These are phyloP conservation scores for Ditylenchus dipsaci DNA, from an alignment of 1,140 invertebrate species.

Conservation along the genomic window DNA sequence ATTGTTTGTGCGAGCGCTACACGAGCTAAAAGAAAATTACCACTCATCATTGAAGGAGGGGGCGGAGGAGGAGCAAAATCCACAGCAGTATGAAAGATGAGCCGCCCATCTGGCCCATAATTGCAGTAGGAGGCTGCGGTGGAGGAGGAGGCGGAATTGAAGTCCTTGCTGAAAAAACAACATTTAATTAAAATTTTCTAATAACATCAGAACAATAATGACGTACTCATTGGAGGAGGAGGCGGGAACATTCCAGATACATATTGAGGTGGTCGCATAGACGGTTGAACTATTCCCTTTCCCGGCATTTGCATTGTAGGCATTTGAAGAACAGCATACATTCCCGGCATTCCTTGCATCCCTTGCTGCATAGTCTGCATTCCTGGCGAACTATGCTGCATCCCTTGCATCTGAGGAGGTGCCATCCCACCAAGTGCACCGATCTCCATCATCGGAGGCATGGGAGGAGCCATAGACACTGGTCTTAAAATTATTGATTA, in stretches of 20 bases:
- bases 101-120: neutral
- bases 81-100: constrained; percentile 24
- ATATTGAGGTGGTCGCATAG: constrained; percentile 26
- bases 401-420: constrained; percentile 18
- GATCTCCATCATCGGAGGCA: constrained; percentile 10
- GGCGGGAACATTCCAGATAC: constrained; percentile 26
- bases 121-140: constrained; percentile 33
- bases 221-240: constrained; percentile 16
- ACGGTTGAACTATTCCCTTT: constrained; percentile 15
- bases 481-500: constrained; percentile 2
- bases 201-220: no score
- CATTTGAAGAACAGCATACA: constrained; percentile 7
- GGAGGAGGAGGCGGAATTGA: constrained; percentile 36
- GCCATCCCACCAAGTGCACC: constrained; percentile 4
- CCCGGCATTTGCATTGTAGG: constrained; percentile 29
- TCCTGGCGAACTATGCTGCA: neutral
- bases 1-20: no score
- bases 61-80: constrained; percentile 9
- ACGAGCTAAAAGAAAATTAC: neutral
- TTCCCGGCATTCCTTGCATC: constrained; percentile 17
- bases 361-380: constrained; percentile 10
- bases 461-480: constrained; percentile 21
- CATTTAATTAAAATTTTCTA: no score
- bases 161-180: constrained; percentile 8
- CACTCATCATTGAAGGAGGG: neutral